These are phyloP conservation scores for Suillia variegata DNA, from an alignment of 2,888 invertebrate genomes.

Conservation along the genomic window DNA sequence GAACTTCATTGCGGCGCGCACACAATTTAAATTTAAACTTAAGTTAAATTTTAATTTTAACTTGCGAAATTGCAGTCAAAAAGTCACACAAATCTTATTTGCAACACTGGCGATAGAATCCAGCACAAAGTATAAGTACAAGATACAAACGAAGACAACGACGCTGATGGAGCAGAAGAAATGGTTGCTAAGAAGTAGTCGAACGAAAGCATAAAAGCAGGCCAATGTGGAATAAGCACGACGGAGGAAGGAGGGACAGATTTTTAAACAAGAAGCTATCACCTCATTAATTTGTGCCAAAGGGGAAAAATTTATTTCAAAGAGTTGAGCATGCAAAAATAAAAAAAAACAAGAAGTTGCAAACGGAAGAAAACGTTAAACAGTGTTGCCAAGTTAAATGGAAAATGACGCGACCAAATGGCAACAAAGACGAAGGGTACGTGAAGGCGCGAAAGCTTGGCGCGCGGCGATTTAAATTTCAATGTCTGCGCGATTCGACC, in stretches of 20 bases:
- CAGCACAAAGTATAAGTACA: neutral
- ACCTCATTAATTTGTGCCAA: conserved; percentile 44
- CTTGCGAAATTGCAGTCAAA: neutral
- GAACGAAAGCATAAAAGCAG: too few species aligned
- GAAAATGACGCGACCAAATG: conserved; percentile 5
- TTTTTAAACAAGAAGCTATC: conserved; percentile 42
- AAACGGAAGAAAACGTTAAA: too few species aligned
- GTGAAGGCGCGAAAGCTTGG: neutral
- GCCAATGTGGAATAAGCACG: too few species aligned
- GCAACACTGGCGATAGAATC: neutral
- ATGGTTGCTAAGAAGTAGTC: too few species aligned
- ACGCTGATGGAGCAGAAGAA: neutral
- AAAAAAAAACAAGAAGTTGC: too few species aligned
- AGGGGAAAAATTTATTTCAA: conserved; percentile 20
- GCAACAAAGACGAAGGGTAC: neutral
- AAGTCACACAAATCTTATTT: neutral
- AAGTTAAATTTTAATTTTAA: too few species aligned
- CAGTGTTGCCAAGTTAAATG: neutral
- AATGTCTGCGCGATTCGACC: neutral
- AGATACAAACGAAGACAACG: neutral
- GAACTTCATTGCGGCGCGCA: neutral
- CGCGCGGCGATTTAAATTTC: conserved; percentile 5
- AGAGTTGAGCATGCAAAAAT: too few species aligned
- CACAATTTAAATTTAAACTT: neutral
- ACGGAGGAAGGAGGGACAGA: neutral